Conservation (phyloP, 2,888 invertebrate genomes). For the Latrodectus hesperus region DNA sequence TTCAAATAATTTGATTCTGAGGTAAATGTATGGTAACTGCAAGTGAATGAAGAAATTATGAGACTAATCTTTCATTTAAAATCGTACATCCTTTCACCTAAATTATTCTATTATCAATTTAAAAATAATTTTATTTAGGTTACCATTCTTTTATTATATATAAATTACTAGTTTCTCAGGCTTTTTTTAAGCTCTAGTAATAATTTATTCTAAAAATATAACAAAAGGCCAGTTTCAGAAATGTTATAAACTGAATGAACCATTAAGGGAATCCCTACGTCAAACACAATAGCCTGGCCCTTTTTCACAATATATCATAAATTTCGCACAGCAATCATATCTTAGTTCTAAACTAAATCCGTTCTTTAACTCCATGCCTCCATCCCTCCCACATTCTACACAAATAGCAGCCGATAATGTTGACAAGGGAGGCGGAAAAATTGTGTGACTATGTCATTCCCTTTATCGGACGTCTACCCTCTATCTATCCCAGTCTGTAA, state of each 20-base stretch:
- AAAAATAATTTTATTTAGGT: too few relatives aligned
- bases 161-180: too few relatives aligned
- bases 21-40: too few relatives aligned
- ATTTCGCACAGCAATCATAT: not conserved
- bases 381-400: constrained; percentile 7
- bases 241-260: not conserved
- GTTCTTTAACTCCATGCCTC: not conserved
- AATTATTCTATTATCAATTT: too few relatives aligned
- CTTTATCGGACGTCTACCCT: not conserved
- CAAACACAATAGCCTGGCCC: not conserved
- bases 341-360: not conserved
- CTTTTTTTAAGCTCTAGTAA: too few relatives aligned
- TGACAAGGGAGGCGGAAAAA: constrained; percentile 21
- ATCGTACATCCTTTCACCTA: too few relatives aligned
- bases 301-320: not conserved
- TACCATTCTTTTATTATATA: too few relatives aligned
- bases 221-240: not conserved
- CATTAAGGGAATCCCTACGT: not conserved
- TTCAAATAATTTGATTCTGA: too few relatives aligned
- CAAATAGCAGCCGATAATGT: constrained; percentile 22
- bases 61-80: too few relatives aligned
- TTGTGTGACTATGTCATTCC: constrained; percentile 25
- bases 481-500: not conserved
- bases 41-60: too few relatives aligned
- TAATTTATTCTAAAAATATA: too few relatives aligned